A percentile compares a stretch with the other conserved stretches of the same genome.
Evolutionary conservation across 2,888 invertebrate species (phyloP).

Genomic region (Diaperis boleti): DNA sequence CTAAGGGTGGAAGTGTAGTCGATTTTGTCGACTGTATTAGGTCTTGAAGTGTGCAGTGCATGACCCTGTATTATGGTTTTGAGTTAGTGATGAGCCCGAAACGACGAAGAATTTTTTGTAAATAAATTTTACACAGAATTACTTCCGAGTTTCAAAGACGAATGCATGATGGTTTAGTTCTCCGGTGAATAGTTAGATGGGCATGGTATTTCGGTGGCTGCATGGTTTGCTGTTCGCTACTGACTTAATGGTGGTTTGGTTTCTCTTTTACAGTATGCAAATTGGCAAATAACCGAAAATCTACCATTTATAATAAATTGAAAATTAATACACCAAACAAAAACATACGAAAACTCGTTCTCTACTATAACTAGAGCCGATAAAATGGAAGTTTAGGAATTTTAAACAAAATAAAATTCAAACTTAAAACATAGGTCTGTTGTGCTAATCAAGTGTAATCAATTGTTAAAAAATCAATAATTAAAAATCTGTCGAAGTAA

Average conservation of each 20-base stretch:
- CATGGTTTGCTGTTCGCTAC: constrained; percentile 23
- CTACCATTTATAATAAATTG: constrained; percentile 49
- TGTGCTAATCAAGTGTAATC: constrained; percentile 41
- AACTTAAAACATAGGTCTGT: constrained; percentile 39
- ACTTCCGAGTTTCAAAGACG: too few species aligned
- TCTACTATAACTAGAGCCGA: constrained; percentile 20
- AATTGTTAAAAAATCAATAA: constrained; percentile 37
- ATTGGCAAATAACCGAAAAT: constrained; percentile 51
- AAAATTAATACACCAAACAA: constrained; percentile 47
- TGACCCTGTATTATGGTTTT: constrained; percentile 2
- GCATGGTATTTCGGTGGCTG: constrained; percentile 35
- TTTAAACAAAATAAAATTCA: constrained; percentile 19
- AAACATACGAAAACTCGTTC: constrained; percentile 38
- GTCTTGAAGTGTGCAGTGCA: constrained; percentile 15
- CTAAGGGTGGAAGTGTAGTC: background rate
- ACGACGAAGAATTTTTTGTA: too few species aligned
- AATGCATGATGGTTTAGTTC: background rate
- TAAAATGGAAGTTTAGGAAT: constrained; percentile 33
- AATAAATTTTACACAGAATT: background rate
- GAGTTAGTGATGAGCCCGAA: background rate
- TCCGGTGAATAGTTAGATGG: background rate
- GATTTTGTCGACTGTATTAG: background rate
- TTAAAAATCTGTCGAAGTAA: constrained; percentile 38
- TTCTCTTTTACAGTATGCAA: constrained; percentile 51
- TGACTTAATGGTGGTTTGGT: constrained; percentile 28